Base-by-base conservation (phyloP, 2,113 vertebrate species). In the Hucho hucho region DNA sequence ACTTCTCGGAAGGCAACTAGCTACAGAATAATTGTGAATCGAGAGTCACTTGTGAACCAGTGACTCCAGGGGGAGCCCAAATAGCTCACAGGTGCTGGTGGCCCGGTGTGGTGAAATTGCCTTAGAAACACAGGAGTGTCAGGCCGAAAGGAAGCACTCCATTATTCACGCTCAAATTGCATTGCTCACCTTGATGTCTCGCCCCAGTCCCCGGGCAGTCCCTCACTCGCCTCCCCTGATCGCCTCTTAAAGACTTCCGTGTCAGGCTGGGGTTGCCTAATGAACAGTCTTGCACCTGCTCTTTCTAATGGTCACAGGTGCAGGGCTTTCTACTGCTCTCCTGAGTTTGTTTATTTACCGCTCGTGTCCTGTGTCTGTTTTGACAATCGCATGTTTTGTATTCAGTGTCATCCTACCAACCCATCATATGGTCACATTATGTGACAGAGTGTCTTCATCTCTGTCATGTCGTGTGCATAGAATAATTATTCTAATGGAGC, bases 91-190 rank as follows among this genome's bases (percentile, higher is more conserved):
- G 86, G 86, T 88, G 88, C 82, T 87, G 72, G 77, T 79, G 79
- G 82, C 63, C 20, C 75, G 72, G 79, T 85, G 63, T 74, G 82
- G 81, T 61, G 82, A 87, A 87, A 81, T 79, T 84, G 79, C 77
- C 81, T 77, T 81, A 81, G 83, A 87, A 84, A 86, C 87, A 87
- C 87, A 88, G 81, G 84, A 86, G 87, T 87, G 87, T 88, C 87
- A 89, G 83, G 83, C 86, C 81, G 72, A 72, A 76, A 82, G 87
- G 86, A 88, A 85, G 80, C 81, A 84, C 85, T 88, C 87, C 87
- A 92, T 91, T 92, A 91, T 90, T 92, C 90, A 90, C 83, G 81
- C 86, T 79, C 87, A 88, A 91, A 92, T 91, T 92, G 87, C 88
- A 86, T 93, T 72, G 86, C 87, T 90, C 89, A 91, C 85, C 90